A percentile compares a stretch with the other conserved stretches of the same genome.
Evolutionary conservation across 2,888 invertebrate species (phyloP).

Genomic region (Cordilura impudica): DNA sequence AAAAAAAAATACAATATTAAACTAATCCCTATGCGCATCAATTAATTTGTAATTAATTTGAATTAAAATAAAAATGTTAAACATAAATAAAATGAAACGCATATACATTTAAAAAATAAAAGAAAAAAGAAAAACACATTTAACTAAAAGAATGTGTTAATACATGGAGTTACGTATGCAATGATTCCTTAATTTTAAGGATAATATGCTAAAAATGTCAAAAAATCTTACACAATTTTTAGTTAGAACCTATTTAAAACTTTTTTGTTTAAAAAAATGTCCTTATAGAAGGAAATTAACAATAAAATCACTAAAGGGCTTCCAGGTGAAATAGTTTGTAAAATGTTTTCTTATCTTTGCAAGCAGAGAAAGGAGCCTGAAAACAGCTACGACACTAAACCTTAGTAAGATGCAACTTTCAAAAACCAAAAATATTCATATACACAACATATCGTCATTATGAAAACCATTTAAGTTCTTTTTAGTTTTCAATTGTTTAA

Average conservation of each 20-base stretch:
- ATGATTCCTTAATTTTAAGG: constrained; percentile 36
- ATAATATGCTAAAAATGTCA: constrained; percentile 23
- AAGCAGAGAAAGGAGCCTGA: neutral
- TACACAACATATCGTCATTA: constrained; percentile 58
- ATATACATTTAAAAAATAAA: constrained; percentile 36
- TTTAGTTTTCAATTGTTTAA: constrained; percentile 70
- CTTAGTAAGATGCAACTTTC: constrained; percentile 53
- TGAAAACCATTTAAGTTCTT: neutral
- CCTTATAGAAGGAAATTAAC: constrained; percentile 66
- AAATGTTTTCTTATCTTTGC: neutral
- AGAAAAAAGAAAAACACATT: constrained; percentile 44
- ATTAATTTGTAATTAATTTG: constrained; percentile 78
- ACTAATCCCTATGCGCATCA: constrained; percentile 78
- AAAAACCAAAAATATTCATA: constrained; percentile 58
- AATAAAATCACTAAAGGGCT: constrained; percentile 77
- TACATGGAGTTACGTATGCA: constrained; percentile 21
- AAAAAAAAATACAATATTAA: constrained; percentile 64
- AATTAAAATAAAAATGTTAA: constrained; percentile 66
- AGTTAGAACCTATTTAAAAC: constrained; percentile 14
- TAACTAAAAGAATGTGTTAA: constrained; percentile 46
- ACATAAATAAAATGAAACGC: constrained; percentile 42
- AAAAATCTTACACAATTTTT: neutral
- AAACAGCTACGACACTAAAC: constrained; percentile 64
- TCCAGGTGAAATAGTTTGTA: constrained; percentile 70
- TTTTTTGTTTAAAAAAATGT: constrained; percentile 14